Evolutionary conservation across 1,140 invertebrate genomes (phyloP).

Genomic region (Drosophila burlai): DNA sequence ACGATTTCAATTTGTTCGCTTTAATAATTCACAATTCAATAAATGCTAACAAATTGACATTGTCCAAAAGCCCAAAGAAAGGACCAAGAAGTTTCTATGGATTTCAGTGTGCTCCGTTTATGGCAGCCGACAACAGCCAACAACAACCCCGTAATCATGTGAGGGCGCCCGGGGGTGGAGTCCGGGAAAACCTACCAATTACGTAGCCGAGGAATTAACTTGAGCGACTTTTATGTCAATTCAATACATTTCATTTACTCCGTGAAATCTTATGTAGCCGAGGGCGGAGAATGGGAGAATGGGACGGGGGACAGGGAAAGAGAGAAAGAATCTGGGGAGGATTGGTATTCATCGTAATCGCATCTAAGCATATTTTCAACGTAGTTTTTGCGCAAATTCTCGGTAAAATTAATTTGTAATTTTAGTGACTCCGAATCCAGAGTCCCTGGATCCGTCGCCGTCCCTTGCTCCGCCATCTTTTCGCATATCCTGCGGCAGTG

Average conservation of each 20-base stretch:
- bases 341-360: slow-evolving; percentile 42
- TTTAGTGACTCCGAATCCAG: slow-evolving; percentile 56
- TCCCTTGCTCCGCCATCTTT: slow-evolving; percentile 34
- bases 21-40: slow-evolving; percentile 85
- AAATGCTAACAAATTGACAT: slow-evolving; percentile 84
- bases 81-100: slow-evolving; percentile 54
- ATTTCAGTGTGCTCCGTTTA: slow-evolving; percentile 48
- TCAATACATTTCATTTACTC: slow-evolving; percentile 84
- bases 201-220: slow-evolving; percentile 80
- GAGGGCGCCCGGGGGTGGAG: slow-evolving; percentile 18
- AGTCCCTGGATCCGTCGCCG: neutral
- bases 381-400: slow-evolving; percentile 79
- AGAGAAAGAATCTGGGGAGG: neutral
- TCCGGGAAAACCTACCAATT: slow-evolving; percentile 64
- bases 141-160: slow-evolving; percentile 74
- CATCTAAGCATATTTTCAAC: slow-evolving; percentile 63
- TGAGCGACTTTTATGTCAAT: slow-evolving; percentile 84
- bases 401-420: slow-evolving; percentile 81
- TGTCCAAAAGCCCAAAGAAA: slow-evolving; percentile 66
- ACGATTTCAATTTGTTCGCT: slow-evolving; percentile 81
- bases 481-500: slow-evolving; percentile 74
- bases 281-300: neutral
- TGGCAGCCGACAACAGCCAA: slow-evolving; percentile 26
- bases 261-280: slow-evolving; percentile 25
- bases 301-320: neutral